Evolutionary conservation across 2,888 invertebrate genomes (phyloP), one percentile per base, ranked within the genome.

Genomic region (Idaea straminata): DNA sequence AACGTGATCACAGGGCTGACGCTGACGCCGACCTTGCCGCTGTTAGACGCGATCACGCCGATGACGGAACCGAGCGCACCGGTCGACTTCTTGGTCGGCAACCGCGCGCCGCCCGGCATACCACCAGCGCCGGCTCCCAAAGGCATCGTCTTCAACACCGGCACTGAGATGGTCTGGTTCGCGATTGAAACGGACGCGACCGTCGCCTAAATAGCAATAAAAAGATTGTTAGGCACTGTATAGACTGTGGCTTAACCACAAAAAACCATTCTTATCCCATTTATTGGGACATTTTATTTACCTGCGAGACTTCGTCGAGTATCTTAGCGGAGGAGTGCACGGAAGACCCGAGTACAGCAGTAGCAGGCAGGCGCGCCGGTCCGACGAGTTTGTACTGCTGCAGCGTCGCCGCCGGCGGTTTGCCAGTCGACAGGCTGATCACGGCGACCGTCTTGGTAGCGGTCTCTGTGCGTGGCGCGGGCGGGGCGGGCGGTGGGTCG

Each of bases 231-330:
- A 25, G 3, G 25, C 25, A 25, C 25, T 25, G 25, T 25, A 3
- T 36, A 10, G 36, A 36, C 36, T 36, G 10, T 36, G 5, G 36
- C 5, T 6, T 36, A 6, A 36, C 36, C 10, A 36, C 36, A 36
- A 7, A 10, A 36, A 25, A 25, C 1, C 25, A 25, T 25, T 25
- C 25, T 10, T 36, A 1, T 36, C 6, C 36, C 36, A 36, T 10
- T 36, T 10, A 4, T 7, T 36, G 36, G 0, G 93, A 93, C 10
- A 93, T 93, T 0, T 92, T 94, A 13, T 95, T 94, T 5, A 94
- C 94, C 81, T 94, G 94, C 3, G 94, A 93, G 1, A 94, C 94
- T 74, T 94, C 94, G 64, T 94, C 93, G 0, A 93, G 83, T 57
- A 93, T 89, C 72, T 92, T 93, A 2, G 92, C 87, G 66, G 91